phyloP scores from a whole-genome alignment of 2,113 vertebrate genomes.

The Anoplopoma fimbria region DNA sequence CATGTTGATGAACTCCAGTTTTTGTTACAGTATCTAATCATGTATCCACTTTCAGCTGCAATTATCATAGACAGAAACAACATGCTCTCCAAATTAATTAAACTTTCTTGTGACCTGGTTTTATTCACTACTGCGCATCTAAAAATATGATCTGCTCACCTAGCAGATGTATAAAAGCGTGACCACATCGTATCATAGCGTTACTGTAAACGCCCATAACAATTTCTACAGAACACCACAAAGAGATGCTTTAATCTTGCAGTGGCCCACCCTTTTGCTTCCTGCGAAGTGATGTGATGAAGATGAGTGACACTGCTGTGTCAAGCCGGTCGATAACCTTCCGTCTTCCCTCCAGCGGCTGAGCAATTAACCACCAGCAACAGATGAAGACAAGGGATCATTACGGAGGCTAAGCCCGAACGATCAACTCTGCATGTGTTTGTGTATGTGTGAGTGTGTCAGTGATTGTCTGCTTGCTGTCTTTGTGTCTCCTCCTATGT shows the following conservation, averaged over 20 bases:
- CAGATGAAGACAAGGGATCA: conserved; percentile 48
- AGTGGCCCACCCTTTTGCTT: background rate
- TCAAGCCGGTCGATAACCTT: conserved; percentile 42
- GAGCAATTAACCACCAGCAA: conserved; percentile 59
- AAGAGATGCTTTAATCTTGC: background rate
- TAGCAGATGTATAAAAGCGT: background rate
- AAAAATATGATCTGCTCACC: background rate
- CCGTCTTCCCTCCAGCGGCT: conserved; percentile 10
- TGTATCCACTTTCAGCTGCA: background rate
- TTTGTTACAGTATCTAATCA: background rate
- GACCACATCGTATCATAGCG: background rate
- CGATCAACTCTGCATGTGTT: conserved; percentile 9
- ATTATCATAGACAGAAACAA: background rate
- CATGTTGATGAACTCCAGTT: background rate
- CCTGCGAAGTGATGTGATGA: background rate
- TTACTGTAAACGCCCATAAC: background rate
- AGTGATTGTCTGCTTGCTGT: background rate
- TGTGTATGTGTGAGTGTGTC: background rate
- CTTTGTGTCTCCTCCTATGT: background rate
- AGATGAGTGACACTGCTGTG: conserved; percentile 20
- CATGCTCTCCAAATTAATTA: background rate
- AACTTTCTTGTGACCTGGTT: background rate
- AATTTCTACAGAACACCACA: background rate
- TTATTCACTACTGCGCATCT: background rate
- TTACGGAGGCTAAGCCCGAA: conserved; percentile 38